phyloP scores from a whole-genome alignment of 2,113 vertebrate species.

The Cyanistes caeruleus region DNA sequence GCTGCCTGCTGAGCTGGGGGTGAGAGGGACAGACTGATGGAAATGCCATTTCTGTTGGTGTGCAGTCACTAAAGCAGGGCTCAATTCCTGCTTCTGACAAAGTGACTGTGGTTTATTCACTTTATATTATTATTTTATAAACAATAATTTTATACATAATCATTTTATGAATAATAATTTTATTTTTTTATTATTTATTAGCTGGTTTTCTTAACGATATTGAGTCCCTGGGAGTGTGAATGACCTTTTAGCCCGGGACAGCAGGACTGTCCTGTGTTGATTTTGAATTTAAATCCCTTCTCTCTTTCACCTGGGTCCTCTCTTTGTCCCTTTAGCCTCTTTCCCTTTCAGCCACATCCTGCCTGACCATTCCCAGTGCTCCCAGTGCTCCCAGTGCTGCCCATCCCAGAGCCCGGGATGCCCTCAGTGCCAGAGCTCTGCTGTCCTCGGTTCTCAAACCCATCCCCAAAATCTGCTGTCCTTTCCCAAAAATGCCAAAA shows the following conservation, averaged over 20 bases:
- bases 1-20: not conserved
- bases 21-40: not conserved
- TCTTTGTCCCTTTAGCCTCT: not conserved
- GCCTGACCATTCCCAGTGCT: not conserved
- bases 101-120: not conserved
- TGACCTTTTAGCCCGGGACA: not conserved
- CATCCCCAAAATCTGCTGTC: not conserved
- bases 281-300: not conserved
- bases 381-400: not conserved
- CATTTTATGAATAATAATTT: too few species aligned
- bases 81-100: not conserved
- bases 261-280: not conserved
- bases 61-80: too few species aligned
- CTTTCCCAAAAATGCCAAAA: not conserved
- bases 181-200: too few species aligned
- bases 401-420: not conserved
- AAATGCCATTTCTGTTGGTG: not conserved
- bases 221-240: not conserved
- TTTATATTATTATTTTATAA: not conserved
- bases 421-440: fast-evolving
- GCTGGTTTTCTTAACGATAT: not conserved
- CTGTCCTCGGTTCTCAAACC: fast-evolving
- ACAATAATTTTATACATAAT: too few species aligned
- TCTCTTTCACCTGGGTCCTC: not conserved
- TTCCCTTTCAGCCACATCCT: not conserved